phyloP scores from a whole-genome alignment of 1,140 invertebrate genomes.

The Lepeophtheirus salmonis region DNA sequence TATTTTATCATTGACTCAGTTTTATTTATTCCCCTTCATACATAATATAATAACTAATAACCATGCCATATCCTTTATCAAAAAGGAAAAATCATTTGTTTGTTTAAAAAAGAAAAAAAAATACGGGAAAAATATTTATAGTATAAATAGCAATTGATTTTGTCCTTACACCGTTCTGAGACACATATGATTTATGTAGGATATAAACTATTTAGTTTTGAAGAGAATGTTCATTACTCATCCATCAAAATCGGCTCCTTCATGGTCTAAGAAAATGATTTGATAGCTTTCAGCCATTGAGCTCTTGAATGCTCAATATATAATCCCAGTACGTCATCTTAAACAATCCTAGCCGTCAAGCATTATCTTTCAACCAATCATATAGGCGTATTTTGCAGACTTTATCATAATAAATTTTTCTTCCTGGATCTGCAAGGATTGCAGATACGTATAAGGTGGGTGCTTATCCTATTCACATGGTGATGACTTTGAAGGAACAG shows the following conservation, averaged over 20 bases:
- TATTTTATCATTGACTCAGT: too few species aligned
- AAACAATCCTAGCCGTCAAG: constrained; percentile 81
- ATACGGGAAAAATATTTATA: too few species aligned
- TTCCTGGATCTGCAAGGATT: constrained; percentile 76
- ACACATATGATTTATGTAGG: too few species aligned
- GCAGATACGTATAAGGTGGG: constrained; percentile 37
- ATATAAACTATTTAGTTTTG: too few species aligned
- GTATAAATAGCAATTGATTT: too few species aligned
- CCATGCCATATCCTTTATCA: too few species aligned
- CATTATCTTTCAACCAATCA: constrained; percentile 72
- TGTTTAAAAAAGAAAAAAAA: too few species aligned
- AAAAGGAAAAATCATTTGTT: too few species aligned
- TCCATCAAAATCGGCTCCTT: constrained; percentile 78
- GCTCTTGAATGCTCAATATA: constrained; percentile 89
- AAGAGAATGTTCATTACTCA: constrained; percentile 92
- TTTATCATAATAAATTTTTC: constrained; percentile 74
- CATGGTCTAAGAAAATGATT: constrained; percentile 73
- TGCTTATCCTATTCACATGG: constrained; percentile 60
- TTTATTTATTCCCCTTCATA: too few species aligned
- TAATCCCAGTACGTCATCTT: constrained; percentile 88
- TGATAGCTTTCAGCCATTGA: constrained; percentile 67
- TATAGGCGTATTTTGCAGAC: constrained; percentile 62
- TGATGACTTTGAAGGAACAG: constrained; percentile 80
- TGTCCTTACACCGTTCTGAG: too few species aligned
- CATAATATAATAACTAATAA: too few species aligned